phyloP scores from a whole-genome alignment of 2,113 vertebrate species.

The Catharus bicknelli region DNA sequence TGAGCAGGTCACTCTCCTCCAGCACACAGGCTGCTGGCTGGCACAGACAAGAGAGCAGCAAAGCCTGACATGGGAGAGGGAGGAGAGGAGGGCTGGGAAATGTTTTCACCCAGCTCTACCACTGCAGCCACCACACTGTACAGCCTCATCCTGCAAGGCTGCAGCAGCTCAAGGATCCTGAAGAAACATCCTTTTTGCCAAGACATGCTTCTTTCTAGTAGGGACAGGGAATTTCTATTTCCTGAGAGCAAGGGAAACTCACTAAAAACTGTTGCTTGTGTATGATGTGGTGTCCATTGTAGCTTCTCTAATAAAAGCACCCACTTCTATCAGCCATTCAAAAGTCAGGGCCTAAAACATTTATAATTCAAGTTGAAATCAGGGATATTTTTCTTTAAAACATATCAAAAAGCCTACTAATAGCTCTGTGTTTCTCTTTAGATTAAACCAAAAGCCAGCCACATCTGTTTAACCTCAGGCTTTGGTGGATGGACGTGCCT shows the following conservation, averaged over 20 bases:
- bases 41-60: neutral
- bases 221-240: neutral
- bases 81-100: neutral
- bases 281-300: neutral
- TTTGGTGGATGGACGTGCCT: constrained; percentile 37
- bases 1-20: neutral
- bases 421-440: neutral
- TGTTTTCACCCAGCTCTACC: neutral
- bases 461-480: constrained; percentile 43
- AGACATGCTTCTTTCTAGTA: neutral
- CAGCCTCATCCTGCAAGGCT: neutral
- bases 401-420: neutral
- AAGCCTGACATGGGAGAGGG: accelerated
- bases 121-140: neutral
- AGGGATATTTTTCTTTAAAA: neutral
- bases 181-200: neutral
- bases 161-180: neutral
- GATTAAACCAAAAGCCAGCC: constrained; percentile 13
- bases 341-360: neutral
- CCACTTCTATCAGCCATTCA: neutral
- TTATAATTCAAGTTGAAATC: neutral
- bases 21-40: neutral
- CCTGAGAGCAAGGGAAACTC: neutral
- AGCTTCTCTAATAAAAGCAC: neutral
- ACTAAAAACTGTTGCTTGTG: neutral